Evolutionary conservation across 2,113 vertebrate species (phyloP), one percentile per base, ranked within the genome.

Genomic region (Cichladusa arquata): DNA sequence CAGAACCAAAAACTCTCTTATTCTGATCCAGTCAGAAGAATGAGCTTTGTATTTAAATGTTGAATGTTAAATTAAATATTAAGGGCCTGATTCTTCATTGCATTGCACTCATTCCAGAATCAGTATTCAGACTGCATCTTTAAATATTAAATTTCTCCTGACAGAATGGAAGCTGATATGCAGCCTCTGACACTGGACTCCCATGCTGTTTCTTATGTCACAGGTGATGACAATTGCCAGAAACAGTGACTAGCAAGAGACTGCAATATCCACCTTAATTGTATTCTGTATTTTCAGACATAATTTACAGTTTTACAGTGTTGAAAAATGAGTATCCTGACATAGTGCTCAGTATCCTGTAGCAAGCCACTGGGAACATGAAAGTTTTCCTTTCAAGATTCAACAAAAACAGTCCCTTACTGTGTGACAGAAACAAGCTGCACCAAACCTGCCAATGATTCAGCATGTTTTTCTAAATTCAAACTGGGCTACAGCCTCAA

Each of bases 311-410:
- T 64, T 87, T 54, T 45, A 24, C 90, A 71, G 33, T 45, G 67
- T 56, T 66, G 47, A 82, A 90, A 82, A 91, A 66, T 26, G 50
- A 82, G 34, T 34, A 10, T 78, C 47, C 60, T 92, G 90, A 88
- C 87, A 81, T 17, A 86, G 50, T 2, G 3, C 67, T 94, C 66
- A 69, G 50, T 57, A 58, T 90, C 24, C 45, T 70, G 47, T 85
- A 80, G 66, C 33, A 92, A 94, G 53, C 74, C 58, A 64, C 50
- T 44, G 74, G 81, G 90, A 95, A 84, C 14, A 34, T 60, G n/a
- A 51, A 92, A 78, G 69, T 44, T 91, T 93, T 90, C 33, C 82
- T 94, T 97, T 95, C 76, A 92, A 96, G 77, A 51, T 85, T 94
- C 58, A 66, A 83, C 42, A 90, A 73, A 92, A 95, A 11, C 54